These are phyloP conservation scores for Acronicta leporina DNA, from an alignment of 2,888 invertebrate species.

Conservation along the genomic window DNA sequence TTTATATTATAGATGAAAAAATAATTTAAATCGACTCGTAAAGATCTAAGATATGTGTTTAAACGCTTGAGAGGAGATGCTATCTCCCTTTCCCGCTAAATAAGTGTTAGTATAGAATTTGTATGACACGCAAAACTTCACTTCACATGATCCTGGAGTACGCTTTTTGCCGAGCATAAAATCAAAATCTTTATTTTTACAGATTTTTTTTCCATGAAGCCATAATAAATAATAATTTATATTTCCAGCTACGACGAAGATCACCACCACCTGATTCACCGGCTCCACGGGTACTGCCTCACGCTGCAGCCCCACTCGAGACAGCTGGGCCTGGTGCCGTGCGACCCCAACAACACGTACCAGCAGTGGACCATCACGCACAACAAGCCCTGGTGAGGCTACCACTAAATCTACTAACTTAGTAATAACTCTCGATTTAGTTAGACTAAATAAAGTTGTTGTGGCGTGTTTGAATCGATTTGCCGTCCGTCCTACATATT, in stretches of 20 bases:
- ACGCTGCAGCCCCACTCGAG: slow-evolving; percentile 95
- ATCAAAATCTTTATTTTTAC: too few species aligned
- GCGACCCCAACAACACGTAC: slow-evolving; percentile 95
- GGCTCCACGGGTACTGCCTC: slow-evolving; percentile 94
- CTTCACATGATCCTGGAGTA: too few species aligned
- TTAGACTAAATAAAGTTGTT: slow-evolving; percentile 5
- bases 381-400: slow-evolving; percentile 77
- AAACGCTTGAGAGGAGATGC: too few species aligned
- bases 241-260: slow-evolving; percentile 92
- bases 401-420: slow-evolving; percentile 9
- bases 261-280: slow-evolving; percentile 92
- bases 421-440: slow-evolving; percentile 29
- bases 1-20: too few species aligned
- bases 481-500: background rate
- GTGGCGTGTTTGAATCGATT: slow-evolving; percentile 35
- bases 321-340: slow-evolving; percentile 93
- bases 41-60: too few species aligned
- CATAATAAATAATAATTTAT: background rate
- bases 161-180: too few species aligned
- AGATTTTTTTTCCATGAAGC: too few species aligned
- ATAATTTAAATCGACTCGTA: too few species aligned
- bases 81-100: too few species aligned
- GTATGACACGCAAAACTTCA: too few species aligned
- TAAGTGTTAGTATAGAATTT: too few species aligned
- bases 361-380: slow-evolving; percentile 95